phyloP scores from a whole-genome alignment of 2,113 vertebrate species.

The Hippotragus niger region DNA sequence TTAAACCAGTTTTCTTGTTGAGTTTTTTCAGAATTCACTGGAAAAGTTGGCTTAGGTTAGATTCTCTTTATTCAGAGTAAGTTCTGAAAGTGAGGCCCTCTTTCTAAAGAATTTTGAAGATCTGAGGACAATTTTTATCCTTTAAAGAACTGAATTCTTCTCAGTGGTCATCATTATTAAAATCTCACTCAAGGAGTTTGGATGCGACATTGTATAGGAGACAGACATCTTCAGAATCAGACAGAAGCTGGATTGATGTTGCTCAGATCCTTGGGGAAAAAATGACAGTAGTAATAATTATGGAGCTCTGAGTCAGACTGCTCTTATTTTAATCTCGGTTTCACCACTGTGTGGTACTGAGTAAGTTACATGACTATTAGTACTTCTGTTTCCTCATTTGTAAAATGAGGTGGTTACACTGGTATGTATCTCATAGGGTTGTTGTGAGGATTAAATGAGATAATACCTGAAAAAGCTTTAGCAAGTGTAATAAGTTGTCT shows the following conservation, averaged over 20 bases:
- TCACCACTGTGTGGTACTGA: neutral
- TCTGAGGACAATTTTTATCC: neutral
- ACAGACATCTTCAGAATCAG: neutral
- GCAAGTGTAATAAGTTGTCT: neutral
- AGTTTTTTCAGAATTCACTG: slow-evolving; percentile 26
- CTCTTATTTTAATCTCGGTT: neutral
- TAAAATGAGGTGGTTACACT: neutral
- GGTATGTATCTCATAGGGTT: neutral
- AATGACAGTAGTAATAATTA: neutral
- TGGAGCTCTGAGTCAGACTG: neutral
- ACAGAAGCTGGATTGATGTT: neutral
- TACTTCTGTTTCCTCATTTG: neutral
- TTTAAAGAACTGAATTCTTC: slow-evolving; percentile 24
- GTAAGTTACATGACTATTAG: neutral
- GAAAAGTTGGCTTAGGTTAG: slow-evolving; percentile 9
- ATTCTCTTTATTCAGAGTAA: neutral
- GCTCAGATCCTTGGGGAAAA: neutral
- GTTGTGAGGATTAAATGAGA: neutral
- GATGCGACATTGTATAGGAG: neutral
- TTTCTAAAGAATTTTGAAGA: slow-evolving; percentile 9
- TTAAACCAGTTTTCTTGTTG: neutral
- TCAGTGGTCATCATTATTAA: slow-evolving; percentile 2
- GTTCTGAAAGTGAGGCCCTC: neutral
- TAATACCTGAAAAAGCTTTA: neutral
- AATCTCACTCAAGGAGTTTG: neutral